Base-by-base conservation (phyloP, 2,797 vertebrate genomes). In the Allochrocebus solatus region DNA sequence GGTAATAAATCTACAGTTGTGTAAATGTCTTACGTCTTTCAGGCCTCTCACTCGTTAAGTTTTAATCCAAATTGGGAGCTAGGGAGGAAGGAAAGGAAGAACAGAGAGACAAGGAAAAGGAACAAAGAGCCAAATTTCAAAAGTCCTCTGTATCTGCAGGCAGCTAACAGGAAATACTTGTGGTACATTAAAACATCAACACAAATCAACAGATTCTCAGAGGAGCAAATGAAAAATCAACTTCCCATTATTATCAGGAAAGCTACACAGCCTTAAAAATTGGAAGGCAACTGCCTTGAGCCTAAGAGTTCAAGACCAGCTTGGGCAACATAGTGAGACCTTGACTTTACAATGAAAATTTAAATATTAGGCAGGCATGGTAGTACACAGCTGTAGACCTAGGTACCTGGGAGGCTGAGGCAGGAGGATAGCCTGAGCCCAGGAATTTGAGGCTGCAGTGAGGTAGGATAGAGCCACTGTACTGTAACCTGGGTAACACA, bases 1-100 rank as follows among this genome's bases (percentile, higher is more conserved):
- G 57, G 33, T 70, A 91, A 96, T 95, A 96, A 95, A 96, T 97
- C 75, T 93, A 30, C 28, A 95, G 83, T 79, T 96, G 78, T 93
- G 16, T 85, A 93, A 53, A 96, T 97, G 89, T 87, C 97, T 92
- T 93, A 97, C 92, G 94, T 91, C 95, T 97, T 89, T 9, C 70
- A 96, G 97, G 94, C 76, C 74, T 96, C 80, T 92, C 92, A 84
- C 96, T 93, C 80, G 92, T 97, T 96, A 97, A 85, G 76, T 97
- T 98, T 97, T 93, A 96, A 98, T 97, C 89, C 97, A 95, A 96
- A 1, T 33, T 3, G 64, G 82, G 74, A 97, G 90, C 78, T 85
- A 55, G 21, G 59, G 43, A 95, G 33, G 76, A 59, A 88, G 78
- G 14, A 8, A 7, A 2, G 72, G 50, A 67, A 92, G 16, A 8